Conservation (phyloP, 2,797 vertebrate species). For the Oreochromis grahami region DNA sequence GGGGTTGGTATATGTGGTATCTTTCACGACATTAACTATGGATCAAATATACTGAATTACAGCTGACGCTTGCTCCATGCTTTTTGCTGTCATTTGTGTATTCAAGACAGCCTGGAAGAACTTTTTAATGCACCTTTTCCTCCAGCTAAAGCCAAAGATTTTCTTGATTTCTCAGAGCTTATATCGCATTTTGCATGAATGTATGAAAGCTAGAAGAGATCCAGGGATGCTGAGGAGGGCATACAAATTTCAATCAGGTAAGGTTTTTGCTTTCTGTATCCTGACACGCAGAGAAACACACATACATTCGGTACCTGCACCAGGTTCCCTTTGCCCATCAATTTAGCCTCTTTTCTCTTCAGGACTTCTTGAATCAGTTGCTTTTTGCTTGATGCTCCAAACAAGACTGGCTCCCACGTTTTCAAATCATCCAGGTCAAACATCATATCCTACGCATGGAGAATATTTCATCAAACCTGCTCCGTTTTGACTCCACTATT, state of each 20-base stretch:
- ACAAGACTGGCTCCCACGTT: constrained; percentile 84
- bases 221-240: background rate
- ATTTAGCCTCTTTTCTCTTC: constrained; percentile 9
- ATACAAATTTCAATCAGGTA: background rate
- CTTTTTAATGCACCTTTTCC: background rate
- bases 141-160: background rate
- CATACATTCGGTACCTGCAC: constrained; percentile 21
- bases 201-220: background rate
- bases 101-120: background rate
- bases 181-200: background rate
- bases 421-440: constrained; percentile 82
- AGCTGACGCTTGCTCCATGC: background rate
- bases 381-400: constrained; percentile 39
- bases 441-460: constrained; percentile 75
- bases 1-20: background rate
- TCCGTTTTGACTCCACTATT: rapidly evolving
- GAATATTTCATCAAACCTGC: background rate
- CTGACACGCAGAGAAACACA: background rate
- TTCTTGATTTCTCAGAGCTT: background rate
- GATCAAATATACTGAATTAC: background rate
- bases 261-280: background rate
- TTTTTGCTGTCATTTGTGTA: background rate
- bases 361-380: constrained; percentile 42
- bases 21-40: background rate
- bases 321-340: background rate